phyloP scores from a whole-genome alignment of 2,888 invertebrate species.

The Penaeus monodon region DNA sequence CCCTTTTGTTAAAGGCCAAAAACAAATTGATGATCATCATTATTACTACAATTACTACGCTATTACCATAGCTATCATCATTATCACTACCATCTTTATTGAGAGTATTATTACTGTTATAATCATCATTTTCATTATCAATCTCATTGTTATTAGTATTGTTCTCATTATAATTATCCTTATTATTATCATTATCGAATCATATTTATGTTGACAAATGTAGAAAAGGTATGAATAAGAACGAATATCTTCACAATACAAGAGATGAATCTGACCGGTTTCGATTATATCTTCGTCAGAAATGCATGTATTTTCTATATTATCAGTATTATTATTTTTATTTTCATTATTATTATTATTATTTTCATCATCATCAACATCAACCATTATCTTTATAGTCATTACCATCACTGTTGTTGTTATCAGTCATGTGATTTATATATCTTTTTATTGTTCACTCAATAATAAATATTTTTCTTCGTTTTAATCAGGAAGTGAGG shows the following conservation, averaged over 20 bases:
- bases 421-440: background rate
- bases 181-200: no score
- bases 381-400: background rate
- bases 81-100: background rate
- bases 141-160: no score
- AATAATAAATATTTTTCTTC: background rate
- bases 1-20: no score
- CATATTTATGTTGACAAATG: no score
- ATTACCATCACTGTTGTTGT: background rate
- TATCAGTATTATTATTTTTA: no score
- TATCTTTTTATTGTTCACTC: no score
- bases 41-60: background rate
- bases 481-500: background rate
- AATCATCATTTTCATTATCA: slow-evolving; percentile 11
- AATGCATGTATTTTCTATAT: no score
- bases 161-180: no score
- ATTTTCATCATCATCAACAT: background rate
- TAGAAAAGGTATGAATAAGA: no score
- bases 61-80: background rate
- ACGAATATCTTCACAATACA: no score
- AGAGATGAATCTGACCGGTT: no score
- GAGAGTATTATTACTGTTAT: slow-evolving; percentile 1
- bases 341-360: background rate
- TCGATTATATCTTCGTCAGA: no score
- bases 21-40: background rate